Percentiles rank a stretch among this genome's conserved stretches.
Evolutionary conservation across 2,797 vertebrate genomes (phyloP).

Genomic region (Hephaestus fuliginosus): DNA sequence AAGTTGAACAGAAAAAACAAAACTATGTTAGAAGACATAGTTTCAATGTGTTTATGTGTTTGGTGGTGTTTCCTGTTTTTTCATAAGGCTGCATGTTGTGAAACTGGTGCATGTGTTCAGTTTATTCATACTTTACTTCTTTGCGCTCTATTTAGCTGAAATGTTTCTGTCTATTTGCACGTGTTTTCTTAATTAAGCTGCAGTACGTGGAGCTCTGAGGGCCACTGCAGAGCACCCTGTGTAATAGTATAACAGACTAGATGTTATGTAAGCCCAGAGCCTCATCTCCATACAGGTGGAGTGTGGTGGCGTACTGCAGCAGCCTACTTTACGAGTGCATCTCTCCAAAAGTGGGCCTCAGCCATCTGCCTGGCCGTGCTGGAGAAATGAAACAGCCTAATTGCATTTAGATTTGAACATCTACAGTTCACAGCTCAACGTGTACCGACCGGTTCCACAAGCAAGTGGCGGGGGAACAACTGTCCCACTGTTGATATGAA

Average conservation of each 20-base stretch:
- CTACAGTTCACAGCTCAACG: conserved; percentile 2
- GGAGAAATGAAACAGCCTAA: conserved; percentile 48
- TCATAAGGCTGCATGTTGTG: too few species aligned
- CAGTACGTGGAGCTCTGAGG: neutral
- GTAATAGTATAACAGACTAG: neutral
- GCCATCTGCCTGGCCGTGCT: conserved; percentile 57
- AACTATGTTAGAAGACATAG: too few species aligned
- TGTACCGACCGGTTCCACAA: conserved; percentile 45
- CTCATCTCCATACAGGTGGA: conserved; percentile 32
- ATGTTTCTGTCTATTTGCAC: neutral
- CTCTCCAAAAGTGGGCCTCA: conserved; percentile 29
- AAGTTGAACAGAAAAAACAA: neutral
- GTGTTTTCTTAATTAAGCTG: neutral
- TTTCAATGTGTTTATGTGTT: neutral
- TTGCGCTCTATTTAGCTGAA: neutral
- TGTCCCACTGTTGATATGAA: conserved; percentile 71
- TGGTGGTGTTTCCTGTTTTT: neutral
- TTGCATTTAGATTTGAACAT: conserved; percentile 29
- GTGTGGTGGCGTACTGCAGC: neutral
- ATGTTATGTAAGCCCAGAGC: conserved; percentile 11
- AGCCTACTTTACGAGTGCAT: conserved; percentile 6
- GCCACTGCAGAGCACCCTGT: neutral
- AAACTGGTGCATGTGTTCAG: neutral
- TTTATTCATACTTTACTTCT: neutral
- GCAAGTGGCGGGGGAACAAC: conserved; percentile 28